Base-by-base conservation (phyloP, 2,888 invertebrate genomes). In the Cepaea hortensis region DNA sequence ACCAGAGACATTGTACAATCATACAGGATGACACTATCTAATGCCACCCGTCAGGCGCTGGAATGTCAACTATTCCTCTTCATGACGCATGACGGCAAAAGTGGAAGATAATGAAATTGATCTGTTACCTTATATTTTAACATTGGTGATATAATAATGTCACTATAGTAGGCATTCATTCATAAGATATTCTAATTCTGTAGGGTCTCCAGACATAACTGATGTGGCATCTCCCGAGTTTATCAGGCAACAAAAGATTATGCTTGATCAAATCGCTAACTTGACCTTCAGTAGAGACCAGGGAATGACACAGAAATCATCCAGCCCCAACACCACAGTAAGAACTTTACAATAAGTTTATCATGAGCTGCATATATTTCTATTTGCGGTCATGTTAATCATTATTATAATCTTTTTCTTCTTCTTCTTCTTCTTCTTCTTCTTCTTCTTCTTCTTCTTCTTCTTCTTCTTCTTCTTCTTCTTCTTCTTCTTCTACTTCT, bases 181-280 rank as follows among this genome's bases (percentile, higher is more conserved):
- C 68, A 20, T 68, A 5, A 11, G 20, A 18, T n/a, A 11, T n/a
- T 20, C 23, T 23, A 7, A 7, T n/a, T n/a, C 46, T 62, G 6
- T 62, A 79, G 79, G 79, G 61, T 62, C 79, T 35, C 79, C 79
- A 55, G 79, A 79, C 35, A 73, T 73, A 20, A 48, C 83, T 73
- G 83, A 85, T 2, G 55, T 80, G 18, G 55, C 18, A 50, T 84
- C 85, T 68, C 23, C 68, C 55, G 85, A 77, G 18, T 85, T 85
- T 55, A 85, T 85, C 35, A 46, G 55, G 13, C 79, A 79, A 13
- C 85, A 85, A 76, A 62, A 85, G 35, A n/a, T 75, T 23, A 46
- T 85, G 70, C 61, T 79, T 3, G 85, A 85, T 13, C 75, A 77
- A 55, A 48, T 79, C n/a, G 70, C 79, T 9, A 65, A 76, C 35